Base-by-base conservation (phyloP, 2,888 invertebrate species). In the Mycalesis mineus region DNA sequence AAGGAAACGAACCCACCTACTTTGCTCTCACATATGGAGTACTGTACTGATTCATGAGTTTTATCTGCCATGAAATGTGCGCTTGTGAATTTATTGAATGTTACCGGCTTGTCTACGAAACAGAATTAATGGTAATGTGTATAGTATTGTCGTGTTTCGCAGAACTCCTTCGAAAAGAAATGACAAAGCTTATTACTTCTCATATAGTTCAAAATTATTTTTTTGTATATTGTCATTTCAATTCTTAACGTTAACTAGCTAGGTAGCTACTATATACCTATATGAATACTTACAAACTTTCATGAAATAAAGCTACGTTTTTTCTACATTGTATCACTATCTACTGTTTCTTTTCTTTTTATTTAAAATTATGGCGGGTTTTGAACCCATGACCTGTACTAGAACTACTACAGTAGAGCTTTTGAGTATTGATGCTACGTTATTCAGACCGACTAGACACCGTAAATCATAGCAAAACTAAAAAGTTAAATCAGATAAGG, bases 21-120 rank as follows among this genome's bases (percentile, higher is more conserved):
- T 80, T 79, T 78, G 73, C 73, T 82, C 80, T 79, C 80, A 75
- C 86, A 80, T 86, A 85, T 81, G 84, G 81, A 84, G 80, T 80
- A 70, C 79, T 88, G 80, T 80, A 70, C 79, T 88, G 88, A 88
- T 88, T 88, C 88, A 88, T 88, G 88, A 84, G 84, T 77, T 86
- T 88, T 88, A 88, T 89, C 88, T 85, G 70, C 80, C 84, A 80
- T 87, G 81, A 87, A 89, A 88, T 87, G 84, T 82, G 80, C 74
- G 75, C 75, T 74, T 75, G 69, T 78, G 77, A 84, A 87, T 70
- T 70, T 71, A 70, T 88, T 86, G 83, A 87, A 87, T 84, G 79
- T 80, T 83, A 75, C 75, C 75, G 73, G 68, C 72, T 71, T 78
- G 79, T 83, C 79, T 75, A 65, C 73, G 68, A 67, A 61, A 61